These are phyloP conservation scores for Lethocerus indicus DNA, from an alignment of 1,140 invertebrate species.

Conservation along the genomic window DNA sequence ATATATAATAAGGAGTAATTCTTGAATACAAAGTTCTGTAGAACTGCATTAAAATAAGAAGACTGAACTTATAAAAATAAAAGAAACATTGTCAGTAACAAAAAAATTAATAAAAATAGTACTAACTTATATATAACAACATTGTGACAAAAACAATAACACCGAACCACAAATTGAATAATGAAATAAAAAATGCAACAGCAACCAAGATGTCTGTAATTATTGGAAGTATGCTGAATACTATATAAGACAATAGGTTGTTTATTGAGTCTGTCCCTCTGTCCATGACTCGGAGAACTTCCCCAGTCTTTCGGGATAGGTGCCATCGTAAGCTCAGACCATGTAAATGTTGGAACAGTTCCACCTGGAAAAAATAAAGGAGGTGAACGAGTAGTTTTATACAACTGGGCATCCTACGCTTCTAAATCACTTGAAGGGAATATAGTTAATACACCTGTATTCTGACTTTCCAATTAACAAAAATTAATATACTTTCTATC, in stretches of 20 bases:
- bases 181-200: conserved; percentile 68
- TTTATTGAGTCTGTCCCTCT: conserved; percentile 89
- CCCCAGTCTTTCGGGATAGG: conserved; percentile 81
- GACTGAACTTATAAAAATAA: not conserved
- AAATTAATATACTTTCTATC: too few relatives aligned
- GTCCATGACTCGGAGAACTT: conserved; percentile 88
- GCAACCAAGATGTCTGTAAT: conserved; percentile 88
- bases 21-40: not conserved
- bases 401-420: too few relatives aligned
- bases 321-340: conserved; percentile 78
- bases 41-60: not conserved
- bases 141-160: conserved; percentile 87
- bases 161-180: conserved; percentile 87
- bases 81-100: not conserved
- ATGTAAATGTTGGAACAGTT: conserved; percentile 75
- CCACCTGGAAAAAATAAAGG: conserved; percentile 33
- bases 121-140: conserved; percentile 76
- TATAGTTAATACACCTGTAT: too few relatives aligned
- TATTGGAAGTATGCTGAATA: conserved; percentile 80
- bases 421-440: too few relatives aligned
- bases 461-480: too few relatives aligned
- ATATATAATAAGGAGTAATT: conserved; percentile 10
- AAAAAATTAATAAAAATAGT: conserved; percentile 8
- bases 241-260: conserved; percentile 74
- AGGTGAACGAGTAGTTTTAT: too few relatives aligned